phyloP scores from a whole-genome alignment of 1,140 invertebrate species.

The Lucilia cuprina region DNA sequence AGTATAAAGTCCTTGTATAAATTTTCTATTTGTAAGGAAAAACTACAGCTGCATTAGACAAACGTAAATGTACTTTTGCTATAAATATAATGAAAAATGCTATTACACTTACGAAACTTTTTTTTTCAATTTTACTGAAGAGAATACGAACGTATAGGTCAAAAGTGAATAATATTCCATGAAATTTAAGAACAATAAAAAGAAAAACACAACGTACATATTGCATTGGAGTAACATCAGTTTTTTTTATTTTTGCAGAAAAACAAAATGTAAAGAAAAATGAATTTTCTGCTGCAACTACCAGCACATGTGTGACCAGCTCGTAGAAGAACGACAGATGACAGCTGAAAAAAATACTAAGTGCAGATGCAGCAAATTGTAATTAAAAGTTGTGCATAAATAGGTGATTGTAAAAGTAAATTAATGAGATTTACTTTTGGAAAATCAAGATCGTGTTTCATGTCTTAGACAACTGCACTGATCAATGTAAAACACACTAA shows the following conservation, averaged over 20 bases:
- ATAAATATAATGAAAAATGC: conserved; percentile 4
- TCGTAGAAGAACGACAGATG: background rate
- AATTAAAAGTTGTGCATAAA: background rate
- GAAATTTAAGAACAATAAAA: background rate
- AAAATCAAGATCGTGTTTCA: too few relatives aligned
- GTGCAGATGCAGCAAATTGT: background rate
- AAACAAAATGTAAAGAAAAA: background rate
- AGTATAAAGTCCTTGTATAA: background rate
- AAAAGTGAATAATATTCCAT: background rate
- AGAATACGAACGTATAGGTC: background rate
- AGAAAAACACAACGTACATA: background rate
- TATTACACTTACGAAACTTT: background rate
- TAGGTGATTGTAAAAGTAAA: background rate
- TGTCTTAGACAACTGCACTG: background rate
- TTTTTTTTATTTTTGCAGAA: background rate
- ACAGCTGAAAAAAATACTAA: background rate
- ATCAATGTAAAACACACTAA: too few relatives aligned
- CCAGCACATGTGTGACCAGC: background rate
- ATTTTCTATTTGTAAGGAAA: background rate
- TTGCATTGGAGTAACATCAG: background rate
- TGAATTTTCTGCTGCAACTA: background rate
- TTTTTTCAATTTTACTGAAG: background rate
- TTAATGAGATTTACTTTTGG: too few relatives aligned
- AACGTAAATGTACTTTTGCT: background rate
- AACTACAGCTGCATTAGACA: background rate